These are phyloP conservation scores for Coregonus clupeaformis DNA, from an alignment of 2,113 vertebrate species.

Conservation along the genomic window DNA sequence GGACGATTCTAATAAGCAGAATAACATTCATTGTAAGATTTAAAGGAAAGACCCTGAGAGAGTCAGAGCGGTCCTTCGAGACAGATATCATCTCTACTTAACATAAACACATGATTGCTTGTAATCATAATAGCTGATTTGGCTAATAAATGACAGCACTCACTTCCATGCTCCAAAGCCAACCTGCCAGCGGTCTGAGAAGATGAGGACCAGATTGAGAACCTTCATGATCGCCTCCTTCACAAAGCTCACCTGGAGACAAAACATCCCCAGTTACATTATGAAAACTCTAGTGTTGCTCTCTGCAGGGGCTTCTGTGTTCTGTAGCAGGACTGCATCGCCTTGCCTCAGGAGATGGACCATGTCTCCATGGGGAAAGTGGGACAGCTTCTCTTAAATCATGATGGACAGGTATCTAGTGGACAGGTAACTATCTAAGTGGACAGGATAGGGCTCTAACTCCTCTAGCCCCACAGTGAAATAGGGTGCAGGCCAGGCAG, in stretches of 20 bases:
- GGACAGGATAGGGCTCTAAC: too few species aligned
- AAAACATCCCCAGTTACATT: conserved; percentile 12
- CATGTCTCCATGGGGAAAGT: not conserved
- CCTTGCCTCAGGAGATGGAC: not conserved
- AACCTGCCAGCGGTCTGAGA: conserved; percentile 96
- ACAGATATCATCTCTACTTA: too few species aligned
- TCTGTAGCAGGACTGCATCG: not conserved
- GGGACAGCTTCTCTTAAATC: not conserved
- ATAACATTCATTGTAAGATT: not conserved
- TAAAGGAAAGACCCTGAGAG: too few species aligned
- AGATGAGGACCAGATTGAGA: conserved; percentile 94
- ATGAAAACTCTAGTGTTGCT: not conserved
- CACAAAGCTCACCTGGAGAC: conserved; percentile 91
- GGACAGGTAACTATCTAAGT: too few species aligned
- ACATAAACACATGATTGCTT: not conserved
- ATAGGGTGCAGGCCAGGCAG: too few species aligned
- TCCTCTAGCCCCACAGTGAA: too few species aligned
- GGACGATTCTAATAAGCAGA: too few species aligned
- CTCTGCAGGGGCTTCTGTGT: not conserved
- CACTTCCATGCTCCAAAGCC: conserved; percentile 94
- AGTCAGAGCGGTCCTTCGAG: too few species aligned
- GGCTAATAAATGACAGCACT: conserved; percentile 51
- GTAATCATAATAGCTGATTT: not conserved
- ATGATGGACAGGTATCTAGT: too few species aligned
- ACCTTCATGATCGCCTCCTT: conserved; percentile 99